Evolutionary conservation across 2,888 invertebrate species (phyloP).

Genomic region (Aethes cnicana): DNA sequence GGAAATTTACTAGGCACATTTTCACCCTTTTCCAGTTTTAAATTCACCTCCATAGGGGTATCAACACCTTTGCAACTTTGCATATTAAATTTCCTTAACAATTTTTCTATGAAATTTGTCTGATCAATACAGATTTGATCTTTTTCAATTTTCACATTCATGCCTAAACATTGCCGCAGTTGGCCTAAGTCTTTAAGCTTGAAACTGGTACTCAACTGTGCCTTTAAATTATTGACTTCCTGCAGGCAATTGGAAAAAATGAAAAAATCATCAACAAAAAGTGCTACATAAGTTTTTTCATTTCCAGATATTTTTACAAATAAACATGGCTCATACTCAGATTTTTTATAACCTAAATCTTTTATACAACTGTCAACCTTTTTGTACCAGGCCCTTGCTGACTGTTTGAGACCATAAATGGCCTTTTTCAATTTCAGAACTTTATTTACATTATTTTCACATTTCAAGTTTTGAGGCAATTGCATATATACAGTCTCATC

Average conservation of each 20-base stretch:
- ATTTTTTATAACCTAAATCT: slow-evolving; percentile 31
- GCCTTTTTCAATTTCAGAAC: slow-evolving; percentile 20
- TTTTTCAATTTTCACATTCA: slow-evolving; percentile 28
- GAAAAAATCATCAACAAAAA: slow-evolving; percentile 41
- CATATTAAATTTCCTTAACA: slow-evolving; percentile 27
- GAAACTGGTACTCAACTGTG: too few relatives aligned
- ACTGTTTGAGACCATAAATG: slow-evolving; percentile 41
- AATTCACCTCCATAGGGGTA: slow-evolving; percentile 30
- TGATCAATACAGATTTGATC: slow-evolving; percentile 25
- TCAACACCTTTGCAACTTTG: slow-evolving; percentile 16
- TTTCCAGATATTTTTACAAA: slow-evolving; percentile 32
- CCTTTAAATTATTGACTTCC: too few relatives aligned
- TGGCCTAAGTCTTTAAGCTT: slow-evolving; percentile 29
- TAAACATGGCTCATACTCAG: slow-evolving; percentile 39
- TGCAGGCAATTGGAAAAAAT: slow-evolving; percentile 28
- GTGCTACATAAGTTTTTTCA: slow-evolving; percentile 31
- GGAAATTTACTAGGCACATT: not conserved
- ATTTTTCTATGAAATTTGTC: slow-evolving; percentile 12
- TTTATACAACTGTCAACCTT: slow-evolving; percentile 34
- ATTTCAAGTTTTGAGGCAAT: not conserved
- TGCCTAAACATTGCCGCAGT: slow-evolving; percentile 31
- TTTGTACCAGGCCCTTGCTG: slow-evolving; percentile 37
- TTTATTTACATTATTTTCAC: not conserved
- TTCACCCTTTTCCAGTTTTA: slow-evolving; percentile 15
- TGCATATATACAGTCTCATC: slow-evolving; percentile 23